Percentiles rank a stretch among this genome's conserved stretches.
Evolutionary conservation across 2,888 invertebrate species (phyloP).

Genomic region (Tipula vernalis): DNA sequence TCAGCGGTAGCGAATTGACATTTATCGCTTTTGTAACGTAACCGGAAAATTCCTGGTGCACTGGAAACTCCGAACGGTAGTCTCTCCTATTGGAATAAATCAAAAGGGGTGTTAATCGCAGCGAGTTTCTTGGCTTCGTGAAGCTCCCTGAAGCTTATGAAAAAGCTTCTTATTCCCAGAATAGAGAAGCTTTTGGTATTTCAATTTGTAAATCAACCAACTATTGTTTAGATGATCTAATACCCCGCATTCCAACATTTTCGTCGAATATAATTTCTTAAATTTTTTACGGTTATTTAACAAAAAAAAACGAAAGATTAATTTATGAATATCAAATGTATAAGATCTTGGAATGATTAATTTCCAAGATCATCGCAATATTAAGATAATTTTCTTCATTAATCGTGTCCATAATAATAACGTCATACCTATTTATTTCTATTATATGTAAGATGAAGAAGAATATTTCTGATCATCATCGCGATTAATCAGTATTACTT

Average conservation of each 20-base stretch:
- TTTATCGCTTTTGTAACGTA: too few relatives aligned
- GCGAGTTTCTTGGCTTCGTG: too few relatives aligned
- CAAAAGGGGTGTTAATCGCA: too few relatives aligned
- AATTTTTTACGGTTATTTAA: not conserved
- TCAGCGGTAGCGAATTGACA: too few relatives aligned
- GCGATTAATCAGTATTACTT: not conserved
- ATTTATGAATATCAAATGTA: not conserved
- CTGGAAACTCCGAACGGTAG: too few relatives aligned
- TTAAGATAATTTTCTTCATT: not conserved
- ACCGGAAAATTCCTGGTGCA: too few relatives aligned
- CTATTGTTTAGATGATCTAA: not conserved
- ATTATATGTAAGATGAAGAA: not conserved
- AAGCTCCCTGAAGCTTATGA: too few relatives aligned
- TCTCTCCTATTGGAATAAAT: too few relatives aligned
- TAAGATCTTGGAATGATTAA: not conserved
- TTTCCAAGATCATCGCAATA: not conserved
- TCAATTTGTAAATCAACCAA: not conserved
- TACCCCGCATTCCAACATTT: not conserved
- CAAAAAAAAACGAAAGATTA: not conserved
- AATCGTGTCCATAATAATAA: not conserved
- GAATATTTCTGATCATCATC: not conserved
- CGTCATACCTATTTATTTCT: not conserved
- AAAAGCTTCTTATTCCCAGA: too few relatives aligned
- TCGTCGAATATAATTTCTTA: not conserved
- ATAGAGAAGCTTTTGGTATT: too few relatives aligned